Evolutionary conservation across 1,140 invertebrate genomes (phyloP).

Genomic region (Tribolium castaneum): DNA sequence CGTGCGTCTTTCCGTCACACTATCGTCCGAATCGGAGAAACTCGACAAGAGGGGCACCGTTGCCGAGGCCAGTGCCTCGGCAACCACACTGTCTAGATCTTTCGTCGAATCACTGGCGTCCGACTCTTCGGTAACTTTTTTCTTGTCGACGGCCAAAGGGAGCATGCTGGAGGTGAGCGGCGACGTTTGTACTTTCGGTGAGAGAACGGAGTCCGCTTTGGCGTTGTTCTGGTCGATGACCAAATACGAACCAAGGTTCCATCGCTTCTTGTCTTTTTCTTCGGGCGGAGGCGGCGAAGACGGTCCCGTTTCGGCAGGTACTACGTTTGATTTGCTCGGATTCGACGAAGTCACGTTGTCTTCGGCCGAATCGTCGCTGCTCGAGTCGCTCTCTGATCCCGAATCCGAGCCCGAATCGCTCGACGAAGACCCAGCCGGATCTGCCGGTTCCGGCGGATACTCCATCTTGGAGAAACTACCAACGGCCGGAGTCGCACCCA

Average conservation of each 20-base stretch:
- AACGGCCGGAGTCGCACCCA: slow-evolving; percentile 51
- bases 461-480: slow-evolving; percentile 44
- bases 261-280: slow-evolving; percentile 65
- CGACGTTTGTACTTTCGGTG: slow-evolving; percentile 27
- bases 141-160: slow-evolving; percentile 13
- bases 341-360: slow-evolving; percentile 55
- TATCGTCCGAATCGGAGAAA: slow-evolving; percentile 54
- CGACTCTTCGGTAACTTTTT: slow-evolving; percentile 55
- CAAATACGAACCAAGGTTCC: slow-evolving; percentile 69
- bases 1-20: background rate
- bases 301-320: slow-evolving; percentile 61
- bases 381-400: slow-evolving; percentile 65
- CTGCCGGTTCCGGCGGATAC: slow-evolving; percentile 37
- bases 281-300: slow-evolving; percentile 59
- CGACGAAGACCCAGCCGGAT: slow-evolving; percentile 60
- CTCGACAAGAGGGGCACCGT: slow-evolving; percentile 56
- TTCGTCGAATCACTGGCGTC: slow-evolving; percentile 65
- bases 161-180: slow-evolving; percentile 36
- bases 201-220: slow-evolving; percentile 38
- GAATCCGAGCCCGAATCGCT: slow-evolving; percentile 68
- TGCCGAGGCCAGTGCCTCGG: slow-evolving; percentile 59
- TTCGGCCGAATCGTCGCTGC: slow-evolving; percentile 68
- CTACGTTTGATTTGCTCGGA: slow-evolving; percentile 37
- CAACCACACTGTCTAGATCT: slow-evolving; percentile 65
- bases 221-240: slow-evolving; percentile 30